Percentiles rank a stretch among this genome's conserved stretches.
Conservation (phyloP, 2,113 vertebrate species). For the Oxygymnocypris stewartii region DNA sequence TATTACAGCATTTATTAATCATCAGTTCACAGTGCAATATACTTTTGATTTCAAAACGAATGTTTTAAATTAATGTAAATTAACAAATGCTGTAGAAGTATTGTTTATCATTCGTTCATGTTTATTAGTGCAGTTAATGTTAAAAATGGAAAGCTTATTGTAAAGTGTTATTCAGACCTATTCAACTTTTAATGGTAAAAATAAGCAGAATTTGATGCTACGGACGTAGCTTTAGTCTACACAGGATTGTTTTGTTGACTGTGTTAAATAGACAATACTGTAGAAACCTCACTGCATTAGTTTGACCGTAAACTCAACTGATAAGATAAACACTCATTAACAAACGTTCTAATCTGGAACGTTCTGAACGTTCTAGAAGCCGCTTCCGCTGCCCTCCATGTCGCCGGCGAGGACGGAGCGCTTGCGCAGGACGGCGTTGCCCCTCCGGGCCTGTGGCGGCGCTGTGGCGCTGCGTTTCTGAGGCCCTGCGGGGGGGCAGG, state of each 20-base stretch:
- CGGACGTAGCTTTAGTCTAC: background rate
- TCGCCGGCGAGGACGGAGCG: slow-evolving; percentile 74
- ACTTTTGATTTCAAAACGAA: background rate
- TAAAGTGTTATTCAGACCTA: background rate
- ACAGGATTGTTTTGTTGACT: background rate
- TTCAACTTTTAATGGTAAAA: background rate
- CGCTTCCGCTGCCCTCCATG: slow-evolving; percentile 80
- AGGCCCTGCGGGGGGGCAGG: slow-evolving; percentile 64
- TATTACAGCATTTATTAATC: background rate
- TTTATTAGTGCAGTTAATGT: background rate
- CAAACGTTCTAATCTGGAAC: background rate
- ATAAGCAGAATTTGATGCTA: background rate
- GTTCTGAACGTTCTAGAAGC: slow-evolving; percentile 61
- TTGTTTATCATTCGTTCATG: background rate
- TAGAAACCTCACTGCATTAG: background rate
- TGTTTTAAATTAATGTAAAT: background rate
- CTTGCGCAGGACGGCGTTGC: slow-evolving; percentile 70
- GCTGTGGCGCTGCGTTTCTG: slow-evolving; percentile 24
- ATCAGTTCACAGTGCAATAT: no score
- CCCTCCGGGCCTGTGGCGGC: slow-evolving; percentile 56
- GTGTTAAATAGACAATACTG: background rate
- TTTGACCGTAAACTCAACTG: background rate
- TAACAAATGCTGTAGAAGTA: background rate
- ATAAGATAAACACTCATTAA: background rate
- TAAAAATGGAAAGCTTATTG: background rate